Evolutionary conservation across 2,797 vertebrate genomes (phyloP).

Genomic region (Mormyrus hasselquistii): DNA sequence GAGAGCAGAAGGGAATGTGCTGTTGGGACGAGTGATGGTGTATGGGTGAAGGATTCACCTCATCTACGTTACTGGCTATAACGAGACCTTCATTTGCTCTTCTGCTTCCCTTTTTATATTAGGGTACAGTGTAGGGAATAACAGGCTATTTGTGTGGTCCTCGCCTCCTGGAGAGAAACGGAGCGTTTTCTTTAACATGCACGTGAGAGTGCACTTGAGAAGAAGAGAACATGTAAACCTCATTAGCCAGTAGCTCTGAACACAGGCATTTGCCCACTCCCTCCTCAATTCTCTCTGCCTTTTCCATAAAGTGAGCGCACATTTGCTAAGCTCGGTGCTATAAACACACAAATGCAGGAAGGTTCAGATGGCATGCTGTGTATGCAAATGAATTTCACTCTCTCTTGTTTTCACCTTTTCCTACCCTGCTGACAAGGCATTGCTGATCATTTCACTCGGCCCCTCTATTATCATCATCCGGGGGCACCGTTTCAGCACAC

Average conservation of each 20-base stretch:
- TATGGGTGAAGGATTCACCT: constrained; percentile 70
- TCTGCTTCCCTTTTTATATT: constrained; percentile 77
- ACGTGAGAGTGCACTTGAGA: constrained; percentile 73
- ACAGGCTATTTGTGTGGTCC: constrained; percentile 83
- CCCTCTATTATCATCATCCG: constrained; percentile 34
- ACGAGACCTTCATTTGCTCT: constrained; percentile 86
- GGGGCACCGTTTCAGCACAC: background rate
- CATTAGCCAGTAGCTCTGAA: constrained; percentile 31
- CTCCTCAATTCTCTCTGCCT: constrained; percentile 62
- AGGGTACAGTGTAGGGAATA: constrained; percentile 65
- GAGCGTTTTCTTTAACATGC: constrained; percentile 76
- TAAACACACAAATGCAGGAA: constrained; percentile 90
- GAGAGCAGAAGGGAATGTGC: constrained; percentile 41
- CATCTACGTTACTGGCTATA: constrained; percentile 95
- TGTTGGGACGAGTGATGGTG: background rate
- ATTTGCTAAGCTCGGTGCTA: constrained; percentile 75
- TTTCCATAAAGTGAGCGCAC: constrained; percentile 82
- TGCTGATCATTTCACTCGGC: constrained; percentile 47
- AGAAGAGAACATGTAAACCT: constrained; percentile 38
- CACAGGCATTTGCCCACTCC: constrained; percentile 56
- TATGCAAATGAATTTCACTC: constrained; percentile 87
- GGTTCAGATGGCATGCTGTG: constrained; percentile 84
- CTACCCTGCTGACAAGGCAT: constrained; percentile 53
- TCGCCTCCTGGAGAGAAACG: constrained; percentile 70
- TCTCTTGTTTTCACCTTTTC: constrained; percentile 72